Conservation (phyloP, 1,140 invertebrate species). For the Hyles vespertilio region DNA sequence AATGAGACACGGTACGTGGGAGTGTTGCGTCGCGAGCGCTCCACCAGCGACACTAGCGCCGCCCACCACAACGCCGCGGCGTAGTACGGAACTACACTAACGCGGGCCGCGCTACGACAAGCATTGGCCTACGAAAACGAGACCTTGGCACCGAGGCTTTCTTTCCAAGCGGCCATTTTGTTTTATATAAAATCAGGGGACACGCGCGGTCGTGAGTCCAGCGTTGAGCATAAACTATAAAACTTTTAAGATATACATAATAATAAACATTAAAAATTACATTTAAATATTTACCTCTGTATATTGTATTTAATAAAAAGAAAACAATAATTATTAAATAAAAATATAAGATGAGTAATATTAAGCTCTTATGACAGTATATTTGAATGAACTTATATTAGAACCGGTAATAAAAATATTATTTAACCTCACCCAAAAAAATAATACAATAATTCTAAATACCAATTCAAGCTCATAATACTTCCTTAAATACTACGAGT, state of each 20-base stretch:
- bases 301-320: neutral
- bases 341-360: too few species aligned
- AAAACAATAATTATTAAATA: neutral
- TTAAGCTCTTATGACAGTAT: too few species aligned
- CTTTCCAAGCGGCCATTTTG: constrained; percentile 60
- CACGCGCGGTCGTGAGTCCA: constrained; percentile 9
- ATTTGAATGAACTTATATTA: too few species aligned
- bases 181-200: constrained; percentile 27
- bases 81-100: constrained; percentile 36
- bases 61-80: constrained; percentile 19
- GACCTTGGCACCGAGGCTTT: constrained; percentile 22
- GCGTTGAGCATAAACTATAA: constrained; percentile 8
- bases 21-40: constrained; percentile 51
- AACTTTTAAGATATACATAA: too few species aligned
- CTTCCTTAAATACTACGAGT: too few species aligned
- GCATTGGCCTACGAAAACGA: constrained; percentile 28
- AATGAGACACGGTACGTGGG: constrained; percentile 60
- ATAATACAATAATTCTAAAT: too few species aligned
- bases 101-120: constrained; percentile 31
- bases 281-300: neutral
- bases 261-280: too few species aligned
- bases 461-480: too few species aligned
- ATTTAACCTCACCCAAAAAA: too few species aligned
- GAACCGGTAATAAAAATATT: too few species aligned
- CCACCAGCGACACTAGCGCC: constrained; percentile 36